Evolutionary conservation across 1,140 invertebrate species (phyloP), one percentile per base, ranked within the genome.

Genomic region (Scaptomyza hsui): DNA sequence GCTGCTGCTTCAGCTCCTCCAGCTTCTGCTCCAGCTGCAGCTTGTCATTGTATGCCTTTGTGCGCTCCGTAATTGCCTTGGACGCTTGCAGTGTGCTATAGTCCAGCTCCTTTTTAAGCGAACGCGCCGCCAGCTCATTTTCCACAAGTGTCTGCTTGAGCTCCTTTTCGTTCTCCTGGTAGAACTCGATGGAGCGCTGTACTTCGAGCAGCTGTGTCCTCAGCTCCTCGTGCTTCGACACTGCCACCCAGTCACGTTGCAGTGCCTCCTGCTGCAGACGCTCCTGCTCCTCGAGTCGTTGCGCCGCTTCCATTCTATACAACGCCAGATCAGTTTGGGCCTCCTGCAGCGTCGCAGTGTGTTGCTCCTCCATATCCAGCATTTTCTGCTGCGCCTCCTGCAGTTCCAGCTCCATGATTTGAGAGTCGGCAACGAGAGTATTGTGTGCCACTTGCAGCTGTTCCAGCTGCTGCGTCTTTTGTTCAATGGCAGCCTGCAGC

Each of bases 1-100:
- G 45, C 37, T 88, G 75, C 1, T 29, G 5, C 18, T 93, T 91
- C 41, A 94, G 67, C 47, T 92, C 82, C 9, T 90, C 71, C 9
- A 92, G 37, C 5, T 91, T 79, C 13, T 79, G 76, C 72, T 92
- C 91, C 39, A 92, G 26, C 47, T 85, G 85, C 77, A 91, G 63
- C 71, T 94, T 94, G 4, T 94, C 94, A 61, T 94, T 94, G n/a
- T 92, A 92, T 4, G 94, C 76, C 78, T 94, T 94, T 0, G 94
- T 94, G 72, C 94, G 93, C 51, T 95, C 94, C 19, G 94, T 91
- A 1, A 94, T 92, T 2, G 93, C 92, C 78, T 95, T 93, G 24
- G 94, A 95, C 10, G 93, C 93, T 41, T 93, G 92, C 10, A 91
- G 39, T 0, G 90, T 86, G 16, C 83, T 89, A 9, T 91, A 83